phyloP scores from a whole-genome alignment of 2,113 vertebrate genomes.

The Mirza zaza region DNA sequence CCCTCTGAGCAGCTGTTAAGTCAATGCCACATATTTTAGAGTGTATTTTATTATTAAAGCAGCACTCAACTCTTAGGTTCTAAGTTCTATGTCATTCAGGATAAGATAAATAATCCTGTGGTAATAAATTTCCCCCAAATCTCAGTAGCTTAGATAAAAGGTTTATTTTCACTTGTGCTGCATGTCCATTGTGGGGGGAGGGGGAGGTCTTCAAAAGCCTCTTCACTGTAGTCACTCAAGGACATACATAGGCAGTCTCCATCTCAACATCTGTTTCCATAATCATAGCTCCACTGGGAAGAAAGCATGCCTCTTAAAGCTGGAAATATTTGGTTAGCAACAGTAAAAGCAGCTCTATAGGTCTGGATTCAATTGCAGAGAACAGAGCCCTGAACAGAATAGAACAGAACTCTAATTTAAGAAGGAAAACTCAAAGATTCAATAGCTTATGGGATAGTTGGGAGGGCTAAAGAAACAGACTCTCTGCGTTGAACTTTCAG shows the following conservation, averaged over 20 bases:
- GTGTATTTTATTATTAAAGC: background rate
- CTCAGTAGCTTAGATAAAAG: background rate
- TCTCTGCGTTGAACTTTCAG: background rate
- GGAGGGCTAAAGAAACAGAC: background rate
- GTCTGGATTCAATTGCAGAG: background rate
- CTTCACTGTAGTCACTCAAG: background rate
- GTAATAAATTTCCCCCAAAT: background rate
- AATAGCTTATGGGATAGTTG: background rate
- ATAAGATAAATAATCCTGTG: background rate
- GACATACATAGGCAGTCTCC: background rate
- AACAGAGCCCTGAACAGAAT: background rate
- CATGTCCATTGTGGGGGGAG: background rate
- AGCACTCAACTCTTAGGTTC: background rate
- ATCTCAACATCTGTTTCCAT: background rate
- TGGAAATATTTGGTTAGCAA: background rate
- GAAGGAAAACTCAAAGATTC: background rate
- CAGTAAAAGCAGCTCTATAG: background rate
- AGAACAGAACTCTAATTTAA: background rate
- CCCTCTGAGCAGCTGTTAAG: background rate
- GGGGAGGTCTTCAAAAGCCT: background rate
- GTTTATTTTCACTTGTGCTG: background rate
- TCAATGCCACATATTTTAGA: background rate
- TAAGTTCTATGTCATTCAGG: background rate
- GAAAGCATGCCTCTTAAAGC: background rate
- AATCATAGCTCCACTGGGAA: background rate